Percentiles rank a stretch among this genome's conserved stretches.
Evolutionary conservation across 1,140 invertebrate species (phyloP).

Genomic region (Drosophila paulistorum): DNA sequence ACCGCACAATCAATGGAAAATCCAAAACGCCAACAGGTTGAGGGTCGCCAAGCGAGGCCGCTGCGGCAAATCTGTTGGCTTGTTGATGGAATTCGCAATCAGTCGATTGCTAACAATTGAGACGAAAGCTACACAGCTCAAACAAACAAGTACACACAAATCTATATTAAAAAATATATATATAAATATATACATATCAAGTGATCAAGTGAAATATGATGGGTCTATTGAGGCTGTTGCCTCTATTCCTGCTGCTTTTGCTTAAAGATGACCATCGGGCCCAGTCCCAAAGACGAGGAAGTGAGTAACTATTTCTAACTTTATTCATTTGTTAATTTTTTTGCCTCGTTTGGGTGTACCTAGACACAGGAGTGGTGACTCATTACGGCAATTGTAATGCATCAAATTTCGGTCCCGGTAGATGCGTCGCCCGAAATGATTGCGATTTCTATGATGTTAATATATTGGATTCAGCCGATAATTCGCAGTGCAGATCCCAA

Average conservation of each 20-base stretch:
- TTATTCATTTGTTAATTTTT: no score
- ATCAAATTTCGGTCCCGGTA: conserved; percentile 38
- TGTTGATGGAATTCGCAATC: conserved; percentile 27
- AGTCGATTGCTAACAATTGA: conserved; percentile 56
- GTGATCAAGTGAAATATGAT: neutral
- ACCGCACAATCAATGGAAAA: conserved; percentile 39
- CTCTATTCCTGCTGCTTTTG: conserved; percentile 9
- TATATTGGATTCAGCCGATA: conserved; percentile 31
- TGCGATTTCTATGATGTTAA: conserved; percentile 51
- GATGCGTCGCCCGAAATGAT: conserved; percentile 35
- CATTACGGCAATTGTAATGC: conserved; percentile 57
- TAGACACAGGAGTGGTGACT: conserved; percentile 29
- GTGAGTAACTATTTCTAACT: conserved; percentile 26
- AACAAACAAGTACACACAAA: neutral
- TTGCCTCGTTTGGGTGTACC: no score
- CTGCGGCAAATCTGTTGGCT: conserved; percentile 17
- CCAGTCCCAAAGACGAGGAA: conserved; percentile 27
- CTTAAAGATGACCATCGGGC: neutral
- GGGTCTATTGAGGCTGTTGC: neutral
- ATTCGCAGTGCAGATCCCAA: conserved; percentile 47
- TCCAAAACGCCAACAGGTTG: conserved; percentile 30
- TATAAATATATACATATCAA: neutral
- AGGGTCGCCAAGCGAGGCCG: conserved; percentile 40
- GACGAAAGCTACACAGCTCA: conserved; percentile 28
- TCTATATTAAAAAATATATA: neutral